Evolutionary conservation across 2,888 invertebrate genomes (phyloP).

Genomic region (Microctonus brassicae): DNA sequence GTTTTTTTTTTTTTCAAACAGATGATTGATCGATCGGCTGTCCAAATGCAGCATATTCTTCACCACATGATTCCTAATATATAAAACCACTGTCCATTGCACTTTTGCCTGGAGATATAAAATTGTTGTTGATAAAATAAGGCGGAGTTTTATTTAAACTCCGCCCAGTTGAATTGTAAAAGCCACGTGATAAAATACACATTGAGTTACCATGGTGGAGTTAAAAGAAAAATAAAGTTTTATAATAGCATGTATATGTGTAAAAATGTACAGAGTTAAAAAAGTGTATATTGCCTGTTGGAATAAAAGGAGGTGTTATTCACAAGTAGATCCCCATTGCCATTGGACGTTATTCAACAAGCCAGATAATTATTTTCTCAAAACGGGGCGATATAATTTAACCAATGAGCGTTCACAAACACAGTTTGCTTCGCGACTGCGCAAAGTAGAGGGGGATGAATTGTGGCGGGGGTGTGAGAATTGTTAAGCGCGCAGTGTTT

Average conservation of each 20-base stretch:
- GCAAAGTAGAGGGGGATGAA: conserved; percentile 33
- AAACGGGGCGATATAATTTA: neutral
- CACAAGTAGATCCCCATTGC: neutral
- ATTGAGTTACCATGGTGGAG: neutral
- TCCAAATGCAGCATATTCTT: neutral
- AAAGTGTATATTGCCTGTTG: conserved; percentile 22
- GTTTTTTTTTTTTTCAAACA: neutral
- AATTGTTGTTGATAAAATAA: neutral
- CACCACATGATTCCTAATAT: neutral
- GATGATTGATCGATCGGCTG: neutral
- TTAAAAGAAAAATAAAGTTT: neutral
- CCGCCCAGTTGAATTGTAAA: neutral
- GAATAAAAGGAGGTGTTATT: conserved; percentile 18
- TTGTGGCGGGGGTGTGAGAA: conserved; percentile 58
- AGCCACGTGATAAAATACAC: neutral
- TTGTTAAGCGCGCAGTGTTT: conserved; percentile 55
- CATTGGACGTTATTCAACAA: conserved; percentile 34
- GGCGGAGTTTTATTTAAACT: conserved; percentile 22
- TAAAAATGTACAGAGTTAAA: conserved; percentile 14
- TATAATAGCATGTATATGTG: conserved; percentile 17
- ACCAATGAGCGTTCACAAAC: conserved; percentile 36
- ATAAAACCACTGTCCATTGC: neutral
- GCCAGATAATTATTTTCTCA: conserved; percentile 21
- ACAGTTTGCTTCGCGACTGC: conserved; percentile 20
- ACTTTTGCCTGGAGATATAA: neutral